phyloP scores from a whole-genome alignment of 2,797 vertebrate species.

The Sandelia bainsii region DNA sequence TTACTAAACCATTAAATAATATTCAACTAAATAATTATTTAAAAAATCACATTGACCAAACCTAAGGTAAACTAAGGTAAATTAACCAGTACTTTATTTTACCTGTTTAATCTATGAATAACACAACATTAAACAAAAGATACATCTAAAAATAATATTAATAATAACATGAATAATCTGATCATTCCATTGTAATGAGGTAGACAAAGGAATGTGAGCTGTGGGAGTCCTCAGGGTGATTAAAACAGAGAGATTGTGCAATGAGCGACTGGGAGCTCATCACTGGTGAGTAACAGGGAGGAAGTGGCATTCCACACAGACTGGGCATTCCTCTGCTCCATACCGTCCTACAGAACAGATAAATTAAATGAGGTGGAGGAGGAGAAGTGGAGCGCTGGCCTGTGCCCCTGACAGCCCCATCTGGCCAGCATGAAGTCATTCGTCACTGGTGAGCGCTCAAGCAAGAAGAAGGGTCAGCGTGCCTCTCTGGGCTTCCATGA shows the following conservation, averaged over 20 bases:
- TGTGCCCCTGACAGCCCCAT: conserved; percentile 52
- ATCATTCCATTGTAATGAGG: background rate
- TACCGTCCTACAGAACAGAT: conserved; percentile 24
- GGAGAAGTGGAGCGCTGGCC: conserved; percentile 29
- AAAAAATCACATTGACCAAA: too few relatives aligned
- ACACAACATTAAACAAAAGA: background rate
- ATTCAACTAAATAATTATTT: too few relatives aligned
- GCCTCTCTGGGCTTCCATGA: conserved; percentile 52
- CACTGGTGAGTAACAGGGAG: conserved; percentile 56
- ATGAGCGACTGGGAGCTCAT: conserved; percentile 33
- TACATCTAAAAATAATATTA: background rate
- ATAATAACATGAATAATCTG: background rate
- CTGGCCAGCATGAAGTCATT: conserved; percentile 66
- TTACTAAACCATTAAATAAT: background rate
- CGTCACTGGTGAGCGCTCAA: conserved; percentile 64
- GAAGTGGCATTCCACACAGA: conserved; percentile 62
- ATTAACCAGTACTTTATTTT: background rate
- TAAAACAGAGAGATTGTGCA: conserved; percentile 33
- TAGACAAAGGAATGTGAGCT: conserved; percentile 2
- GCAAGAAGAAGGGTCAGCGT: conserved; percentile 48
- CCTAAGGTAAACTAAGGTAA: too few relatives aligned
- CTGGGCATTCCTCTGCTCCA: conserved; percentile 61
- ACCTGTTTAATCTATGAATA: background rate
- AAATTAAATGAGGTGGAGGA: conserved; percentile 57
- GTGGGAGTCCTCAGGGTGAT: conserved; percentile 44